Conservation (phyloP, 1,140 invertebrate genomes). For the Drosophila eugracilis region DNA sequence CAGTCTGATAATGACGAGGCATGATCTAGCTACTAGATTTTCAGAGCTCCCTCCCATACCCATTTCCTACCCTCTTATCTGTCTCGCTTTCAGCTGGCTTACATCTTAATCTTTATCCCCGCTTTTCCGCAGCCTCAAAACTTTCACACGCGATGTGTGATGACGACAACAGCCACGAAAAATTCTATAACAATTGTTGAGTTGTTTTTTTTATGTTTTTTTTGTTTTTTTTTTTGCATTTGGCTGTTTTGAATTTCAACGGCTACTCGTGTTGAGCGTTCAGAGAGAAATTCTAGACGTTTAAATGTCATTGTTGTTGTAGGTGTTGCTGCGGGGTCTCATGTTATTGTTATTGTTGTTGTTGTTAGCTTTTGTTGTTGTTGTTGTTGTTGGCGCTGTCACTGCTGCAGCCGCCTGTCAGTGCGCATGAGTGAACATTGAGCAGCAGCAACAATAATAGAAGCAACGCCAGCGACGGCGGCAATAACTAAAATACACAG, state of each 20-base stretch:
- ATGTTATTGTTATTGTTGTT: constrained; percentile 23
- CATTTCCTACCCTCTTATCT: constrained; percentile 1
- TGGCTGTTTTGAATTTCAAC: constrained; percentile 74
- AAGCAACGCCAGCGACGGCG: constrained; percentile 18
- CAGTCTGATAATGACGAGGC: constrained; percentile 62
- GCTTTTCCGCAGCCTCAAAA: constrained; percentile 16
- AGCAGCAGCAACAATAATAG: constrained; percentile 40
- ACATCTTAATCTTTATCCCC: constrained; percentile 39
- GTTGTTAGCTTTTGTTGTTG: constrained; percentile 20
- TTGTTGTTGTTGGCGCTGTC: constrained; percentile 37
- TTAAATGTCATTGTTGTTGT: constrained; percentile 70
- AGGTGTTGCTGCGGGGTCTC: constrained; percentile 23
- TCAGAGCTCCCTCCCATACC: constrained; percentile 3
- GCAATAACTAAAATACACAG: constrained; percentile 12
- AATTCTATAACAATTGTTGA: constrained; percentile 40
- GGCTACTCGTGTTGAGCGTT: constrained; percentile 78
- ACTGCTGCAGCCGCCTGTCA: constrained; percentile 64
- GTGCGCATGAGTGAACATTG: constrained; percentile 80
- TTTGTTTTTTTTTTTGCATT: constrained; percentile 32
- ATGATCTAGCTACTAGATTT: constrained; percentile 34
- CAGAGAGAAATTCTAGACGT: constrained; percentile 75
- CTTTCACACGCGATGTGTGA: constrained; percentile 53
- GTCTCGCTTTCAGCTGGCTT: constrained; percentile 32
- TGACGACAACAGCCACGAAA: constrained; percentile 37
- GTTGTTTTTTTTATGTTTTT: constrained; percentile 12